Percentiles rank a stretch among this genome's conserved stretches.
phyloP scores from a whole-genome alignment of 2,888 invertebrate species.

The Harpalus rufipes region DNA sequence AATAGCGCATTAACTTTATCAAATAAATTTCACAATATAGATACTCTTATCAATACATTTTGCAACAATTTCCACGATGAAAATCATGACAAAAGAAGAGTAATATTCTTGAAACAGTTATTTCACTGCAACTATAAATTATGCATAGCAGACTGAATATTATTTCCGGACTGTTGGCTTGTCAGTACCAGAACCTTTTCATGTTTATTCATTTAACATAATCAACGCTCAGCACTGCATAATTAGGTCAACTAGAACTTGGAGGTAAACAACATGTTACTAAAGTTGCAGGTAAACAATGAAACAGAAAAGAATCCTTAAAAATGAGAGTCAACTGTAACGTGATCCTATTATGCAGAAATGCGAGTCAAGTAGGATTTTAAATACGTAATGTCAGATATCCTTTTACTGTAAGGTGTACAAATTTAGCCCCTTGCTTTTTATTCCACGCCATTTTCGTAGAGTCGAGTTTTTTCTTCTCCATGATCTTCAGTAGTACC shows the following conservation, averaged over 20 bases:
- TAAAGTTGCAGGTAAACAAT: constrained; percentile 27
- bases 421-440: no score
- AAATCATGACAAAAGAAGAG: neutral
- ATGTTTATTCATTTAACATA: constrained; percentile 39
- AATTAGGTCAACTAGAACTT: constrained; percentile 53
- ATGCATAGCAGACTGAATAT: constrained; percentile 33
- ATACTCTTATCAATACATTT: neutral
- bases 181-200: constrained; percentile 47
- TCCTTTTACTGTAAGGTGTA: no score
- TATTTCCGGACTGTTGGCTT: constrained; percentile 45
- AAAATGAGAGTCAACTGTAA: constrained; percentile 16
- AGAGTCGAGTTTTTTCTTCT: no score
- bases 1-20: neutral
- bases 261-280: constrained; percentile 33
- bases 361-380: neutral
- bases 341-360: neutral
- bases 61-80: no score
- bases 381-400: no score
- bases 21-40: neutral
- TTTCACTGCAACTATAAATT: constrained; percentile 7
- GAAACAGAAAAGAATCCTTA: constrained; percentile 21
- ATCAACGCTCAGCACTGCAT: constrained; percentile 59
- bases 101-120: neutral
- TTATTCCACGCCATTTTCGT: no score
- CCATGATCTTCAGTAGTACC: no score